phyloP scores from a whole-genome alignment of 2,113 vertebrate genomes.

The Ptilorrhoa leucosticta region DNA sequence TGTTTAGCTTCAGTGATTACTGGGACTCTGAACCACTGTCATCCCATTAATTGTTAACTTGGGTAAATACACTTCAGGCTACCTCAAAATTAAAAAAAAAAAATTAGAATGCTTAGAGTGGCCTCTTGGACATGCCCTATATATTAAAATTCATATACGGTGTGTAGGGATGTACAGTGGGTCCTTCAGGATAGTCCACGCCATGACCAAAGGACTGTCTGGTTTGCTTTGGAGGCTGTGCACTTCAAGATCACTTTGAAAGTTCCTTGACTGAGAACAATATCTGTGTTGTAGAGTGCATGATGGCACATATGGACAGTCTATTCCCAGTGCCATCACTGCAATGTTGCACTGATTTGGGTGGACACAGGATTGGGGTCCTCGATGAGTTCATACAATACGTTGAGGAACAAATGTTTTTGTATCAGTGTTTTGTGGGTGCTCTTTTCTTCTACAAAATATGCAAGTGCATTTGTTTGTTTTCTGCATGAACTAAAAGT shows the following conservation, averaged over 20 bases:
- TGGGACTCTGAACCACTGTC: constrained; percentile 51
- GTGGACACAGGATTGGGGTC: neutral
- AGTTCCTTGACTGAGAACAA: neutral
- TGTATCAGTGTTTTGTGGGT: neutral
- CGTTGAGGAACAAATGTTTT: neutral
- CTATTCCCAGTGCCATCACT: neutral
- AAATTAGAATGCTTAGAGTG: neutral
- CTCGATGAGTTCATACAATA: neutral
- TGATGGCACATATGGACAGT: neutral
- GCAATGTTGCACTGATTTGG: neutral
- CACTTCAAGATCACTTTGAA: neutral
- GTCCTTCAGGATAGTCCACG: neutral
- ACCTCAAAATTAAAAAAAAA: neutral
- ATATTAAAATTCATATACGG: neutral
- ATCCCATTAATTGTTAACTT: constrained; percentile 66
- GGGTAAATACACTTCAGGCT: neutral
- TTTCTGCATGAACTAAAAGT: neutral
- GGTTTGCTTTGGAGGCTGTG: neutral
- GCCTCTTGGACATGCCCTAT: neutral
- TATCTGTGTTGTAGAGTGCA: neutral
- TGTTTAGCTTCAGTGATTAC: constrained; percentile 15
- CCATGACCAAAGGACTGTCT: neutral
- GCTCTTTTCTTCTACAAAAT: neutral
- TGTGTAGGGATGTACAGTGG: neutral
- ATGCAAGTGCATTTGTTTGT: neutral